Base-by-base conservation (phyloP, 1,140 invertebrate genomes). In the Brachionus calyciflorus region DNA sequence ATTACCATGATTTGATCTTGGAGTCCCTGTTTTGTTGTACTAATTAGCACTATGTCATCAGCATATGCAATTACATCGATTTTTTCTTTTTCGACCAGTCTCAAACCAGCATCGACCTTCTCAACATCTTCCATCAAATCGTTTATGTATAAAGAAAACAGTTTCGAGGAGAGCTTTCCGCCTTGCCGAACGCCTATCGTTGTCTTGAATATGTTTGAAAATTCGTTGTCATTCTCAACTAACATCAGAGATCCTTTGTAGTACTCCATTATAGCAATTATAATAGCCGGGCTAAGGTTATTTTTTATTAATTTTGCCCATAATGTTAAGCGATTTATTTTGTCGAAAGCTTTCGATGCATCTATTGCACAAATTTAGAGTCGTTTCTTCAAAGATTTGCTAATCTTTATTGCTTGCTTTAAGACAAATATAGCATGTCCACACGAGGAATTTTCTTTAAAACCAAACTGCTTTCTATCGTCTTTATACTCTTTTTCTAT, bases 381-480 rank as follows among this genome's bases (percentile, higher is more conserved):
- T 19, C 48, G 48, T 51, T 51, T 51, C 17, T 21, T 21, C 17
- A 51, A 51, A 51, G 24, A 51, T 51, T 51, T 51, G 24, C 48
- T 51, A n/a, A 51, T n/a, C 24, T 51, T 51, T 51, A 51, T 51
- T 21, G 48, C 48, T 19, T 51, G 48, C n/a, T 51, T 10, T 17
- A 51, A 17, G n/a, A 51, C 48, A 51, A 51, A 51, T n/a, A 51
- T 51, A n/a, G 48, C 48, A 51, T 51, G 48, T 51, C n/a, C n/a
- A 21, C 48, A 51, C 24, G 48, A 51, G 17, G 48, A 51, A n/a
- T 51, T 51, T 51, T 21, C 24, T 51, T 51, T 51, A 12, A 51
- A 51, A 19, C 48, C 48, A 51, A 51, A 51, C 48, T 51, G 3
- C 24, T 51, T 51, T 21, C 24, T 21, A 19, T 51, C 24, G 48